Conservation (phyloP, 2,797 vertebrate species). For the Siniperca scherzeri region DNA sequence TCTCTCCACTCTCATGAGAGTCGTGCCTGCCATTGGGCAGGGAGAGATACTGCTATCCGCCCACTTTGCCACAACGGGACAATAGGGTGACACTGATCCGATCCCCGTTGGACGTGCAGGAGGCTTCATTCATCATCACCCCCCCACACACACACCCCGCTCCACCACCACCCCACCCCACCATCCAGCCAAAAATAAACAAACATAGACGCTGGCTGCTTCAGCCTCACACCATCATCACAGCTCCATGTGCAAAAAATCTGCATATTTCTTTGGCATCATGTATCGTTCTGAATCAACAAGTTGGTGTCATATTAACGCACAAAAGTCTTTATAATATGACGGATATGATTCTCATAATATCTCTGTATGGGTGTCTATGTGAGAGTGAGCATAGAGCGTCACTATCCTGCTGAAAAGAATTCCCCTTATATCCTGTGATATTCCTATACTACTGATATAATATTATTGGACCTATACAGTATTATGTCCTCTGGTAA, state of each 20-base stretch:
- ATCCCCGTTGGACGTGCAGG: constrained; percentile 73
- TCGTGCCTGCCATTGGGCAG: constrained; percentile 93
- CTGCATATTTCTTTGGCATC: constrained; percentile 36
- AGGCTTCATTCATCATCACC: constrained; percentile 78
- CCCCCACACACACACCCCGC: not conserved
- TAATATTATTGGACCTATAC: not conserved
- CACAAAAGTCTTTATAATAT: constrained; percentile 1
- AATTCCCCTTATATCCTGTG: not conserved
- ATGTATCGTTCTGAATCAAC: constrained; percentile 57
- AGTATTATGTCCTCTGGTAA: not conserved
- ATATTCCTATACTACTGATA: not conserved
- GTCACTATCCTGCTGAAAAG: not conserved
- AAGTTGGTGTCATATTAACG: constrained; percentile 47
- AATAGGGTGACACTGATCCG: constrained; percentile 88
- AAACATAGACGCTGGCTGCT: constrained; percentile 66
- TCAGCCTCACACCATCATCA: constrained; percentile 54
- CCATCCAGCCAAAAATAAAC: constrained; percentile 70
- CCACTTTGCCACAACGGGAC: constrained; percentile 87
- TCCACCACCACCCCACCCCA: constrained; percentile 4
- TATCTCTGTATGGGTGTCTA: not conserved
- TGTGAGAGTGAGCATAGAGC: not conserved
- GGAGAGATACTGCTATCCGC: constrained; percentile 89
- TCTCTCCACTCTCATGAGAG: constrained; percentile 89
- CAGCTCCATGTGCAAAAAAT: constrained; percentile 50
- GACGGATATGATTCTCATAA: not conserved